Conservation (phyloP, 2,888 invertebrate species). For the Arge pagana region DNA sequence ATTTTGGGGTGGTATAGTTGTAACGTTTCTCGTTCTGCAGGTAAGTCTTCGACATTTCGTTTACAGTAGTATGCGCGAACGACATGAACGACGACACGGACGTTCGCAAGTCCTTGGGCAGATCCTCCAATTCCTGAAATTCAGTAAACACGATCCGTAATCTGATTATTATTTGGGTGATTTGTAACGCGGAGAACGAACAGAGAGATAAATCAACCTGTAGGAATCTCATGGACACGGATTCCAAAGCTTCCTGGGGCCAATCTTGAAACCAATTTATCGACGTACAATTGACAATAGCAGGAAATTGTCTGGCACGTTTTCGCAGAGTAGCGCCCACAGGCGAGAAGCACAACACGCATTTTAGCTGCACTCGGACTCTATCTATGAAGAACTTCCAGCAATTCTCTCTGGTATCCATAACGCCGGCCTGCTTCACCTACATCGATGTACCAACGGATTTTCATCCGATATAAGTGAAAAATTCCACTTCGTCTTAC, state of each 20-base stretch:
- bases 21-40: constrained; percentile 84
- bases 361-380: constrained; percentile 76
- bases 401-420: constrained; percentile 89
- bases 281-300: constrained; percentile 88
- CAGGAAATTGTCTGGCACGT: constrained; percentile 90
- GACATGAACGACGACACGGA: constrained; percentile 88
- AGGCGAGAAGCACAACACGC: constrained; percentile 92
- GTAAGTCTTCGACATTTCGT: constrained; percentile 80
- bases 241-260: constrained; percentile 89
- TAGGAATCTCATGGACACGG: constrained; percentile 85
- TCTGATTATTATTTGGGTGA: no score
- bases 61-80: constrained; percentile 85
- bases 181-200: constrained; percentile 29
- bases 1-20: constrained; percentile 96
- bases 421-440: constrained; percentile 80
- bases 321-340: constrained; percentile 88
- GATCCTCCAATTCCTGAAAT: constrained; percentile 63
- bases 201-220: constrained; percentile 61
- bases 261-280: constrained; percentile 98
- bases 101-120: constrained; percentile 40
- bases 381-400: constrained; percentile 95
- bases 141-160: no score
- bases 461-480: constrained; percentile 6
- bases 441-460: constrained; percentile 43
- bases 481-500: neutral